Conservation (phyloP, 1,140 invertebrate species). For the Penaeus japonicus region DNA sequence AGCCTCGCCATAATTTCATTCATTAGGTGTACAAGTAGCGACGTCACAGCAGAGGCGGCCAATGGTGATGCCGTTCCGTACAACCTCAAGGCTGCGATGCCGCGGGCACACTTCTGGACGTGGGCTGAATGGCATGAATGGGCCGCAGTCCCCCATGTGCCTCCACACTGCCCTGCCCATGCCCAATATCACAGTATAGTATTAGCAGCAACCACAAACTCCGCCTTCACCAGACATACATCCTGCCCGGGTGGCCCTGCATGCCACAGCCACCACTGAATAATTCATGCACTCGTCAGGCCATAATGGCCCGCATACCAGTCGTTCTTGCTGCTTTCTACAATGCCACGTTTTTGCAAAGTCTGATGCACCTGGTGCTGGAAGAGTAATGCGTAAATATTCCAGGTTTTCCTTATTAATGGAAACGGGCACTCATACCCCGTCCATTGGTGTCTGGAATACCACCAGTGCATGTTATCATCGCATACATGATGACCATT, state of each 20-base stretch:
- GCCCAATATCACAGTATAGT: too few relatives aligned
- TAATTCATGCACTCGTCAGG: background rate
- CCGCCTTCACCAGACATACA: background rate
- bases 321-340: conserved; percentile 9
- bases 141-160: background rate
- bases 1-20: conserved; percentile 48
- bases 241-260: background rate
- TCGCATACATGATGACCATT: too few relatives aligned
- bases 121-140: conserved; percentile 33
- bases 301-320: conserved; percentile 27
- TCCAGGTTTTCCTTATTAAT: too few relatives aligned
- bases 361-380: too few relatives aligned
- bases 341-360: background rate
- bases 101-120: conserved; percentile 21
- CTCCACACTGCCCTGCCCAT: background rate
- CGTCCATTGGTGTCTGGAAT: too few relatives aligned
- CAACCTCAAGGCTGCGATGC: conserved; percentile 22
- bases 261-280: conserved; percentile 8
- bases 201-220: too few relatives aligned
- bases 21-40: conserved; percentile 39
- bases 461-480: too few relatives aligned
- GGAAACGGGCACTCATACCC: too few relatives aligned
- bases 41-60: conserved; percentile 33
- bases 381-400: too few relatives aligned
- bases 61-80: conserved; percentile 17